Evolutionary conservation across 2,888 invertebrate species (phyloP).

Genomic region (Tenthredo notha): DNA sequence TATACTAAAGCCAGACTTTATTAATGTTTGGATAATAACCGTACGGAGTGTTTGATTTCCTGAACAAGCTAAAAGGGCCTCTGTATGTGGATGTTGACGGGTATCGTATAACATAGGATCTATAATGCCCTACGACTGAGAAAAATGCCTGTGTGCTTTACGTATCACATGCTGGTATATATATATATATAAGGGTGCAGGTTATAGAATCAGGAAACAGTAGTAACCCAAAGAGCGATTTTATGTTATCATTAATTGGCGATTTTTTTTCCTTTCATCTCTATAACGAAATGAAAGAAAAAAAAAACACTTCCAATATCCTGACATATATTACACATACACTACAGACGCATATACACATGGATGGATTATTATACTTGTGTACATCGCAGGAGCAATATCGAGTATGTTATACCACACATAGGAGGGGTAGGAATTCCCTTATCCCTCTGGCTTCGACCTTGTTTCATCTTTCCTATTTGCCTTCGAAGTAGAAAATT

Average conservation of each 20-base stretch:
- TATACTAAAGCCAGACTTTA: constrained; percentile 57
- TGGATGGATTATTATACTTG: background rate
- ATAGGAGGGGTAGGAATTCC: constrained; percentile 10
- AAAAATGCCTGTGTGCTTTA: background rate
- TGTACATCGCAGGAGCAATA: constrained; percentile 6
- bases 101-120: background rate
- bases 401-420: constrained; percentile 3
- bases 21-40: constrained; percentile 68
- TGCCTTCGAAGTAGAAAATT: constrained; percentile 39
- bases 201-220: background rate
- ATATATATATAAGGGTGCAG: background rate
- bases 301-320: background rate
- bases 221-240: background rate
- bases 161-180: background rate
- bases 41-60: constrained; percentile 67
- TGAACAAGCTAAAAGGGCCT: constrained; percentile 64
- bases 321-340: background rate
- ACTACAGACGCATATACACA: background rate
- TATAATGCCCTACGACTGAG: background rate
- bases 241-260: background rate
- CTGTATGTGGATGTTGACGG: constrained; percentile 59
- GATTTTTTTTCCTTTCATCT: background rate
- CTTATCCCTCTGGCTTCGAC: constrained; percentile 22
- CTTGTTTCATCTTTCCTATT: constrained; percentile 33
- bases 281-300: background rate